phyloP scores from a whole-genome alignment of 1,140 invertebrate species.

The Aleiodes sp. region DNA sequence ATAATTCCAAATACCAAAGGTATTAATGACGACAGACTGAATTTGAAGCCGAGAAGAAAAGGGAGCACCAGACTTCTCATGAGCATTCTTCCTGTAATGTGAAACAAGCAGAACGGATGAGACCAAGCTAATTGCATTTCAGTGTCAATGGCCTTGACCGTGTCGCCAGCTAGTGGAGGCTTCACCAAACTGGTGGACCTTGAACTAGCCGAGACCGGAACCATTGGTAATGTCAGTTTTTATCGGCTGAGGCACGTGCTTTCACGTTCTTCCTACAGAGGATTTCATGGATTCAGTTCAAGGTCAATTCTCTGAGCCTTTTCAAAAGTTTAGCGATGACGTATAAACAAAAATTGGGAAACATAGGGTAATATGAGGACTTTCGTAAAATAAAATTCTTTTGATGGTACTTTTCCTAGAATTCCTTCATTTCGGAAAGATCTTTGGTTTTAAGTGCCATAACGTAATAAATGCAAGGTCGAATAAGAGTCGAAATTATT shows the following conservation, averaged over 20 bases:
- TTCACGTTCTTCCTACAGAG: conserved; percentile 23
- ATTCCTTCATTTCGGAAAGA: too few species aligned
- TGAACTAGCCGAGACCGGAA: conserved; percentile 25
- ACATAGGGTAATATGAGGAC: not conserved
- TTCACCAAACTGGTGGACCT: conserved; percentile 34
- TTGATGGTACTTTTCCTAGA: too few species aligned
- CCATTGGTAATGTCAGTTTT: not conserved
- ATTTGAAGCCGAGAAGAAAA: conserved; percentile 79
- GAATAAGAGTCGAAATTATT: too few species aligned
- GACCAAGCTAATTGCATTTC: conserved; percentile 24
- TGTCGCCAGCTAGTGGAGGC: conserved; percentile 56
- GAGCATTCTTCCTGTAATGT: conserved; percentile 73
- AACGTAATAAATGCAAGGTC: too few species aligned
- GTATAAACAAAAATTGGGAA: too few species aligned
- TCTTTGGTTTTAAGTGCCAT: too few species aligned
- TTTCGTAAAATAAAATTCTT: too few species aligned
- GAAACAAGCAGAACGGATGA: conserved; percentile 39
- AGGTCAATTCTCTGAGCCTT: not conserved
- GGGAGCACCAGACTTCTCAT: conserved; percentile 75
- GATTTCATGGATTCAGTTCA: not conserved
- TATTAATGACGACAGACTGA: conserved; percentile 76
- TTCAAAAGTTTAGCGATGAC: too few species aligned
- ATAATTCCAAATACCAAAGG: conserved; percentile 76
- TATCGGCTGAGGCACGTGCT: conserved; percentile 17
- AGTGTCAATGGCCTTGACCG: conserved; percentile 49